Percentiles rank a stretch among this genome's conserved stretches.
These are phyloP conservation scores for Strix aluco DNA, from an alignment of 2,113 vertebrate genomes.

Conservation along the genomic window DNA sequence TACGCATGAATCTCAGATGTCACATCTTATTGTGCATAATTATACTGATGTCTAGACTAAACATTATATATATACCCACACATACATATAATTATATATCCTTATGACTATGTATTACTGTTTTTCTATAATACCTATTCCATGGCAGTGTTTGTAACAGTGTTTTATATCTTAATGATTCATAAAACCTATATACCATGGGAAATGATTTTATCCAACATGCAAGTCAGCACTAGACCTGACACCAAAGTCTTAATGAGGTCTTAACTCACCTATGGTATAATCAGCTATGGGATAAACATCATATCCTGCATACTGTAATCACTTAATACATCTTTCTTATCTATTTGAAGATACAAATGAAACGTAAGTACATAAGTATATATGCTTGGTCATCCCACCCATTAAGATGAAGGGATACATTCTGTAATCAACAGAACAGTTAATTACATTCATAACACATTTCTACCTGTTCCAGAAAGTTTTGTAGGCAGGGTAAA, in stretches of 20 bases:
- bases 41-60: constrained; percentile 68
- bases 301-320: constrained; percentile 36
- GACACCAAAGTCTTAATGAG: constrained; percentile 59
- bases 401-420: constrained; percentile 61
- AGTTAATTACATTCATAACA: constrained; percentile 52
- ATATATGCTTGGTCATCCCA: constrained; percentile 58
- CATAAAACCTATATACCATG: constrained; percentile 64
- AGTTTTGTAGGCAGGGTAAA: constrained; percentile 27
- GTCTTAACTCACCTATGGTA: constrained; percentile 58
- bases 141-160: neutral
- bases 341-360: constrained; percentile 57
- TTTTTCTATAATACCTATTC: constrained; percentile 54
- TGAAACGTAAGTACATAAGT: neutral
- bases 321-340: constrained; percentile 52
- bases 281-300: constrained; percentile 61
- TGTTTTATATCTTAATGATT: constrained; percentile 60
- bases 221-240: constrained; percentile 66
- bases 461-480: constrained; percentile 28
- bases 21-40: constrained; percentile 70
- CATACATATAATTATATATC: constrained; percentile 63
- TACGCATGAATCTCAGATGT: constrained; percentile 64
- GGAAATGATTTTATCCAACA: constrained; percentile 62
- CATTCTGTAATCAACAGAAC: constrained; percentile 30
- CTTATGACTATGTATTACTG: constrained; percentile 67
- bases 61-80: constrained; percentile 66